Percentiles rank a stretch among this genome's conserved stretches.
Evolutionary conservation across 1,140 invertebrate species (phyloP).

Genomic region (Batillaria attramentaria): DNA sequence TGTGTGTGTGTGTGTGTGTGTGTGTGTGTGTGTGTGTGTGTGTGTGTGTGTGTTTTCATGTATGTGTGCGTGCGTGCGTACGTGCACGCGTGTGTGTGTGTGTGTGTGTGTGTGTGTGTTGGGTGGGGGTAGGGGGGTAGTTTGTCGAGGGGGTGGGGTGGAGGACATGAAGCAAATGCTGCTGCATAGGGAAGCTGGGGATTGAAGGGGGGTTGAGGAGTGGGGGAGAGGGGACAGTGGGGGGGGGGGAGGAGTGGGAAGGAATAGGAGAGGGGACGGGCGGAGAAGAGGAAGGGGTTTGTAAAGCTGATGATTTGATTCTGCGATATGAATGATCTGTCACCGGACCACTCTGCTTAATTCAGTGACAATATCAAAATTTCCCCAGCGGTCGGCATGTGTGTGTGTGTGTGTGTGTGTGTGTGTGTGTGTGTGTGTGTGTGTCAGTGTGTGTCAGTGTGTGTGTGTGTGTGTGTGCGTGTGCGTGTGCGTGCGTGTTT

Average conservation of each 20-base stretch:
- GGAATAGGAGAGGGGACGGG: neutral
- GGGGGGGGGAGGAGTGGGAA: neutral
- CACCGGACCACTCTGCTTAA: too few species aligned
- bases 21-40: slow-evolving; percentile 11
- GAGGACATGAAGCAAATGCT: neutral
- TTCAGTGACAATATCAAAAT: neutral
- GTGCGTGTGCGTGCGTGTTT: slow-evolving; percentile 6
- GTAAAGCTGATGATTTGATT: too few species aligned
- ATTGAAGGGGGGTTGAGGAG: neutral
- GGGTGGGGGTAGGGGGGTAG: too few species aligned
- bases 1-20: slow-evolving; percentile 23
- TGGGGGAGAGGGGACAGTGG: too few species aligned
- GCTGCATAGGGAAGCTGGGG: too few species aligned
- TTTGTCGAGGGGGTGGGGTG: neutral
- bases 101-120: neutral
- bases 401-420: neutral
- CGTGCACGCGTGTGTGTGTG: neutral
- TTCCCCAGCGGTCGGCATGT: neutral
- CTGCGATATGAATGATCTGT: too few species aligned
- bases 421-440: slow-evolving; percentile 11
- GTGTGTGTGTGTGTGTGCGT: slow-evolving; percentile 2
- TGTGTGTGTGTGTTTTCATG: neutral
- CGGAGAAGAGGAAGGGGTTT: neutral
- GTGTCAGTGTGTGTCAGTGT: slow-evolving; percentile 7
- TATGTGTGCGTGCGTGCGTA: neutral